Evolutionary conservation across 2,113 vertebrate species (phyloP), one percentile per base, ranked within the genome.

Genomic region (Semicossyphus pulcher): DNA sequence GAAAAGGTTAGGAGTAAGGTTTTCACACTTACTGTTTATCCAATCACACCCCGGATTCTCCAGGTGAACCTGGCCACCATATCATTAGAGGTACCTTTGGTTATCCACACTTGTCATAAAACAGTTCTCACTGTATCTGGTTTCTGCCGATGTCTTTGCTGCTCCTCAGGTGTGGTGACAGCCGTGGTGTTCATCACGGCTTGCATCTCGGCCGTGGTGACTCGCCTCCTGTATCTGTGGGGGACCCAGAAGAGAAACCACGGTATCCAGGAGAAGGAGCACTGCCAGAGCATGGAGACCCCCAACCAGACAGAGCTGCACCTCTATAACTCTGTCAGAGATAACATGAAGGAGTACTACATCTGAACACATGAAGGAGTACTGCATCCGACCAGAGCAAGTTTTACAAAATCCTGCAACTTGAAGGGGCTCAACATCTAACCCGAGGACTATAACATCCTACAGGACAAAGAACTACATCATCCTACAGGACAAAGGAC

Each of bases 291-390:
- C 42, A 80, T 94, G 4, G 95, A 96, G 79, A 92, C 87, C 21
- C 93, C 93, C 75, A 95, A 95, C 83, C 93, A 95, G 87, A 92
- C 94, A 69, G 95, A 96, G 32, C 92, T 95, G 84, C 95, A 97
- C 92, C 94, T 96, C 58, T 95, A 97, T 87, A 94, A 94, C 77
- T 88, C 95, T 79, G 93, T 95, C 82, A 94, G 92, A 84, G 95
- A 96, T 80, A 95, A 92, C 88, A 96, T 95, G 88, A 93, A 95
- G 68, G 96, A 97, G 72, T 97, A 96, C 84, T 97, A 96, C 45
- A 53, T 78, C 59, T 71, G 58, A 71, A 4, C 0, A 92, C 89
- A 95, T 94, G 23, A 51, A 32, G 28, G 11, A 25, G 5, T 31
- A 16, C 39, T 11, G 10, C 41, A 44, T 42, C 18, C 41, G 18